Evolutionary conservation across 2,888 invertebrate species (phyloP).

Genomic region (Polydesmus complanatus): DNA sequence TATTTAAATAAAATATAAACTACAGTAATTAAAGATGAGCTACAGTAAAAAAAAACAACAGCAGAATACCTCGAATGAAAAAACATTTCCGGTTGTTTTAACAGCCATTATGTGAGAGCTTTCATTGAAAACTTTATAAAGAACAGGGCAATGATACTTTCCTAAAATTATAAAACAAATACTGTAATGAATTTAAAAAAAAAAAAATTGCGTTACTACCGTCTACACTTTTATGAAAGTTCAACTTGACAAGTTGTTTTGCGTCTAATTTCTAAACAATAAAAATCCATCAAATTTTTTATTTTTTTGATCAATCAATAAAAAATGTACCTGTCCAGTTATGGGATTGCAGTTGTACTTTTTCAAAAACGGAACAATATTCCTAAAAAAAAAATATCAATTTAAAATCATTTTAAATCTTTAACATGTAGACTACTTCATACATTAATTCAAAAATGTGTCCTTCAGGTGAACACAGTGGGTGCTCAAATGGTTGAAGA

Average conservation of each 20-base stretch:
- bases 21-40: background rate
- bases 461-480: slow-evolving; percentile 78
- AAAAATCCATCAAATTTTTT: too few species aligned
- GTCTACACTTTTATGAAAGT: slow-evolving; percentile 72
- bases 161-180: slow-evolving; percentile 28
- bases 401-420: background rate
- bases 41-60: slow-evolving; percentile 10
- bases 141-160: slow-evolving; percentile 82
- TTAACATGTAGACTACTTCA: too few species aligned
- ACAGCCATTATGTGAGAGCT: slow-evolving; percentile 88
- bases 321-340: slow-evolving; percentile 56
- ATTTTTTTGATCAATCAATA: too few species aligned
- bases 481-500: slow-evolving; percentile 79
- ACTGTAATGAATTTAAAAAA: background rate
- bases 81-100: slow-evolving; percentile 86
- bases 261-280: slow-evolving; percentile 64
- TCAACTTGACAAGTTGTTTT: slow-evolving; percentile 68
- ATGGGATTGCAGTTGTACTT: slow-evolving; percentile 88
- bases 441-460: slow-evolving; percentile 79
- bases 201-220: slow-evolving; percentile 24
- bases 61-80: slow-evolving; percentile 58
- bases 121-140: slow-evolving; percentile 82
- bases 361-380: slow-evolving; percentile 71
- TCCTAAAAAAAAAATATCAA: slow-evolving; percentile 28
- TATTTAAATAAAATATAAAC: slow-evolving; percentile 24